Base-by-base conservation (phyloP, 2,113 vertebrate genomes). In the Mormoops blainvillei region DNA sequence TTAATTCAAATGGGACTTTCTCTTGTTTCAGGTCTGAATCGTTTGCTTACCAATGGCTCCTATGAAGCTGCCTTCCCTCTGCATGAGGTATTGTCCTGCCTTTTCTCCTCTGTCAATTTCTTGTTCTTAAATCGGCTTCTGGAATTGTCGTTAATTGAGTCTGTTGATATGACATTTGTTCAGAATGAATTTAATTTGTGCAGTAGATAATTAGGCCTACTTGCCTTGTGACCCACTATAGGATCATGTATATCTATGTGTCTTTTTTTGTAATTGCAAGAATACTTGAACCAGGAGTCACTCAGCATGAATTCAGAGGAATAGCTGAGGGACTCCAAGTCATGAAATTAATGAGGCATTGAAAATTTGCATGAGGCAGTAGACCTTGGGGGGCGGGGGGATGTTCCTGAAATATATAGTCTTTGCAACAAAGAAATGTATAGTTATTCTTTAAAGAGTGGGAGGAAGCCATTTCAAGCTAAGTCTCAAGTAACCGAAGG, bases 31-130 rank as follows among this genome's bases (percentile, higher is more conserved):
- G 99, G 99, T 94, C 97, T 99, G 87, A 99, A 99, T 98, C 99
- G 99, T 94, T 98, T 99, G 97, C 98, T 99, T 97, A 99, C 98
- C 98, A 99, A 99, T 95, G 99, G 98, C 97, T 99, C 99, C 89
- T 99, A 99, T 97, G 99, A 99, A 97, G 99, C 99, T 97, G 99
- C 99, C 14, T 99, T 99, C 97, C 99, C 99, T 96, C 98, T 99
- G 97, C 99, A 99, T 74, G 99, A 99, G 99, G 99, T 99, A 99
- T 97, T 94, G 92, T 95, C 50, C 43, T 86, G 68, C 33, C 68
- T 94, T 71, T 89, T 94, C 94, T 38, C 19, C 33, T 20, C 63
- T 91, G 31, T 63, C 41, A 87, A 26, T 74, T 73, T 0, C 90
- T 54, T 87, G 74, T 77, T 94, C 65, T 63, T 84, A 74, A 68